phyloP scores from a whole-genome alignment of 1,140 invertebrate genomes.

The Aphelenchoides besseyi region DNA sequence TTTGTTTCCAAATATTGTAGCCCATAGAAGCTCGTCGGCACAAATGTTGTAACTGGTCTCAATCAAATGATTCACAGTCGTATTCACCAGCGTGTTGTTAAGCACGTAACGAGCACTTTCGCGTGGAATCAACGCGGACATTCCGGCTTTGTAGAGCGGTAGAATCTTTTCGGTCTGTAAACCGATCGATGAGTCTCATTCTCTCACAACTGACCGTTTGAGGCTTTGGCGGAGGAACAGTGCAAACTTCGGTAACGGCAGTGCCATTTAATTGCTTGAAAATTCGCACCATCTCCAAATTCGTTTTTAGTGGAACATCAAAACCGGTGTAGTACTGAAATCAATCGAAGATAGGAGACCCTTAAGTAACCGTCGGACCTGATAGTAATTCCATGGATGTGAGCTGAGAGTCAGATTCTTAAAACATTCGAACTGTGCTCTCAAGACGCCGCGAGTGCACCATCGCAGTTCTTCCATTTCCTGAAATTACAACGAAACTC shows the following conservation, averaged over 20 bases:
- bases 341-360: not conserved
- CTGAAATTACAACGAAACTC: not conserved
- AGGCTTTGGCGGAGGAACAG: not conserved
- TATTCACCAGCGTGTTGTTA: not conserved
- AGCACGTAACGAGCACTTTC: not conserved
- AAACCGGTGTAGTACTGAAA: conserved; percentile 32
- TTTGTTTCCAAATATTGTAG: conserved; percentile 7
- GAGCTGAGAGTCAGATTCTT: not conserved
- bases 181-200: not conserved
- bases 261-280: conserved; percentile 36
- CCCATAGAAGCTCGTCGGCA: conserved; percentile 1
- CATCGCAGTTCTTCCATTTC: not conserved
- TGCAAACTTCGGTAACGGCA: not conserved
- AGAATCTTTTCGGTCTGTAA: not conserved
- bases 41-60: not conserved
- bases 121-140: not conserved
- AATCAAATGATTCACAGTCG: not conserved
- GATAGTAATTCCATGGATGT: conserved; percentile 9
- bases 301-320: conserved; percentile 36
- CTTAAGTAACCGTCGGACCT: not conserved
- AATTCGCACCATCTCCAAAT: conserved; percentile 39
- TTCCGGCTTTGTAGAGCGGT: not conserved
- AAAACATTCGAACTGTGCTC: not conserved
- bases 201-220: not conserved
- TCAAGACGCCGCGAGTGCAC: not conserved